Base-by-base conservation (phyloP, 2,888 invertebrate genomes). In the Hesperia comma region DNA sequence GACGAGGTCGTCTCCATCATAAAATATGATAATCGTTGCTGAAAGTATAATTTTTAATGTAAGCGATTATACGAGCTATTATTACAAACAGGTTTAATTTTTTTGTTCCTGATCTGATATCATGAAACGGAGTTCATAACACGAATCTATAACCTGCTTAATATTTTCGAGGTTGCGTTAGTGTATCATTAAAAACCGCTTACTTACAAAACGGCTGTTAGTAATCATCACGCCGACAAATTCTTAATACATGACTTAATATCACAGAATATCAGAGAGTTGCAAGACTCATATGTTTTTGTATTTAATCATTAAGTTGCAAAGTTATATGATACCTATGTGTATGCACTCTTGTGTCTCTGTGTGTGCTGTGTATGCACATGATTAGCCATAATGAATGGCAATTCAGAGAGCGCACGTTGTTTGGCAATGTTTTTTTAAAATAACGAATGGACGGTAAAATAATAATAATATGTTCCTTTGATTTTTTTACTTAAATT, bases 121-220 rank as follows among this genome's bases (percentile, higher is more conserved):
- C 57, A 19, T 19, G 19, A 19, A 49, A 19, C 46, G 15, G 7
- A 32, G 46, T 37, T 56, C 33, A 19, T 33, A 56, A 63, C 32
- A 56, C 46, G 55, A 37, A 63, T 41, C 43, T 58, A 26, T 26
- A 63, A 37, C 56, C 14, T 26, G 49, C 40, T 49, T 63, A 63
- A 63, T 56, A 57, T 57, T 49, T 63, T 63, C 56, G 63, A 63
- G 56, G 56, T 26, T 63, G 49, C 21, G 49, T 43, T 63, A 58
- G 41, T 51, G 57, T 64, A 58, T 64, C 63, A 64, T 64, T 64
- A 64, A 64, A 64, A 64, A 40, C 51, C 63, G 51, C 63, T 64
- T 64, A 64, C 63, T 26, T 41, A 51, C 10, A 21, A 33, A 58
- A 26, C 51, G 21, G 40, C 57, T 53, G 51, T 64, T 19, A 15